Evolutionary conservation across 2,113 vertebrate species (phyloP).

Genomic region (Mesembrinibis cayennensis): DNA sequence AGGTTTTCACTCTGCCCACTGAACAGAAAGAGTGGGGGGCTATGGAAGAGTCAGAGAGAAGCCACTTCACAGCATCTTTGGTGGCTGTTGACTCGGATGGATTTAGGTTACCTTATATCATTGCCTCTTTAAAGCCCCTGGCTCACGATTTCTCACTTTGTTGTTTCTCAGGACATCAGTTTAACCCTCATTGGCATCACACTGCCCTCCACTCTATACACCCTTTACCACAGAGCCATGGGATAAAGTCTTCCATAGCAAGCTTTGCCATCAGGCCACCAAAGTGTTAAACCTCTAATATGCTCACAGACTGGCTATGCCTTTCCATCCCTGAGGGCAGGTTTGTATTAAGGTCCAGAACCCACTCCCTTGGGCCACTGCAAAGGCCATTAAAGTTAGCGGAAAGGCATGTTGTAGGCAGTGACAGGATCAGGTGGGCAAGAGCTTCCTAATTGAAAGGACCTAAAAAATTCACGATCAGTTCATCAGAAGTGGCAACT

Average conservation of each 20-base stretch:
- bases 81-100: background rate
- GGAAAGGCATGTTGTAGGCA: background rate
- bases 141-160: background rate
- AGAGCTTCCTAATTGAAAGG: background rate
- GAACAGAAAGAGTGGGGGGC: background rate
- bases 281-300: background rate
- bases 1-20: background rate
- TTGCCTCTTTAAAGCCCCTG: background rate
- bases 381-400: background rate
- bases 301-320: background rate
- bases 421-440: background rate
- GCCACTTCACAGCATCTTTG: background rate
- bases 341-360: background rate
- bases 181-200: background rate
- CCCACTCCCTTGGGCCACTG: background rate
- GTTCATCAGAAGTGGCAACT: background rate
- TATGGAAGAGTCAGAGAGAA: background rate
- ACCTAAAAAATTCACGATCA: background rate
- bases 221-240: background rate
- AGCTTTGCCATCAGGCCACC: background rate
- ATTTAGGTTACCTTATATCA: background rate
- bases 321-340: background rate
- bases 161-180: rapidly evolving
- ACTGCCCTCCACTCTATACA: background rate
- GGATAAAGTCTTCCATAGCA: background rate